A percentile compares a stretch with the other conserved stretches of the same genome.
Evolutionary conservation across 1,140 invertebrate species (phyloP).

Genomic region (Linepithema humile): DNA sequence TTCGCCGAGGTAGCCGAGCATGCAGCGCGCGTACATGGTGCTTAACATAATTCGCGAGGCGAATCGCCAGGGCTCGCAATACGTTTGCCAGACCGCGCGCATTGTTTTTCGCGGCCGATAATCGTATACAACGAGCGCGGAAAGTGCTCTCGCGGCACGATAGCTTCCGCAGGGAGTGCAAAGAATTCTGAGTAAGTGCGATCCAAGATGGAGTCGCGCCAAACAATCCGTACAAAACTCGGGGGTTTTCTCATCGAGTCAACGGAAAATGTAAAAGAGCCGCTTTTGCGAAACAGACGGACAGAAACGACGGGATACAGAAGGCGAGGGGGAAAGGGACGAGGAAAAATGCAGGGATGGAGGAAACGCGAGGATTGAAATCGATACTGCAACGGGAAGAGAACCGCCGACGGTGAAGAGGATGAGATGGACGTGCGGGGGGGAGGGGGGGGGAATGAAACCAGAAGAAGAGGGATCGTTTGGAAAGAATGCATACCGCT

Average conservation of each 20-base stretch:
- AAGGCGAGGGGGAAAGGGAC: background rate
- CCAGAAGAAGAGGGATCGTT: slow-evolving; percentile 25
- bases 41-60: slow-evolving; percentile 49
- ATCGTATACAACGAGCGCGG: slow-evolving; percentile 37
- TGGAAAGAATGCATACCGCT: slow-evolving; percentile 32
- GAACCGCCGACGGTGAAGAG: slow-evolving; percentile 5
- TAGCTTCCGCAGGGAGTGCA: background rate
- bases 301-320: slow-evolving; percentile 25
- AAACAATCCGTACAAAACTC: slow-evolving; percentile 54
- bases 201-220: slow-evolving; percentile 55
- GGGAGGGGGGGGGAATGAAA: slow-evolving; percentile 27
- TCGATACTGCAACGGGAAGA: slow-evolving; percentile 53
- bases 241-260: slow-evolving; percentile 40
- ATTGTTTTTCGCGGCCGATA: slow-evolving; percentile 35
- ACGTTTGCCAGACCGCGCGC: slow-evolving; percentile 27
- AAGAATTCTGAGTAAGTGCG: slow-evolving; percentile 27
- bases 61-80: slow-evolving; percentile 36
- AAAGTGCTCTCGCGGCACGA: background rate
- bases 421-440: background rate
- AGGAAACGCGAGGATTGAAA: slow-evolving; percentile 59
- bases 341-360: background rate
- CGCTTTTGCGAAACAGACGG: slow-evolving; percentile 56
- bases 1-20: slow-evolving; percentile 50
- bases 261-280: slow-evolving; percentile 58
- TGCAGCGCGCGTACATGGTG: slow-evolving; percentile 26